These are phyloP conservation scores for Microtus richardsoni DNA, from an alignment of 2,113 vertebrate genomes.

Conservation along the genomic window DNA sequence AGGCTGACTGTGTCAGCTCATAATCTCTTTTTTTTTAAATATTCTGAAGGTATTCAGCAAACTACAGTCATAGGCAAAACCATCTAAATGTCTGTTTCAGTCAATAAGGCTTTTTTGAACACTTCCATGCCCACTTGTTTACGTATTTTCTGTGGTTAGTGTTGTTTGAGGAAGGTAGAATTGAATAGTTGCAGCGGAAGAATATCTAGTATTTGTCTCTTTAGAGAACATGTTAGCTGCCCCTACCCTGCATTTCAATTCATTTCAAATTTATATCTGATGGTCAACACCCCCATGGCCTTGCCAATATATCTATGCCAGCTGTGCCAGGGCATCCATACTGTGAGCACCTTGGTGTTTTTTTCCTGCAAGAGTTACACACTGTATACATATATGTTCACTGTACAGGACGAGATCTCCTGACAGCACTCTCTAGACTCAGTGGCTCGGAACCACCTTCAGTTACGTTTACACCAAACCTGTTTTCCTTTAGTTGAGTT, in stretches of 20 bases:
- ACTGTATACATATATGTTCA: neutral
- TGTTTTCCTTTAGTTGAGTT: neutral
- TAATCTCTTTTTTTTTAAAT: neutral
- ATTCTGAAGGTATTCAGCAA: neutral
- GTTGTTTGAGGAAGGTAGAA: neutral
- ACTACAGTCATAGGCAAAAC: neutral
- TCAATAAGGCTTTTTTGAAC: neutral
- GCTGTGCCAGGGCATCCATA: neutral
- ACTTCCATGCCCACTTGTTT: neutral
- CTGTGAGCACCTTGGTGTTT: neutral
- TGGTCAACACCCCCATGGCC: neutral
- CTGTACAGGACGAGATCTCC: neutral
- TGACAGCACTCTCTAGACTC: accelerated
- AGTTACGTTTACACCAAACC: neutral
- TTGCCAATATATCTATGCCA: neutral
- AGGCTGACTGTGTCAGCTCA: neutral
- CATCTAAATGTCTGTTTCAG: neutral
- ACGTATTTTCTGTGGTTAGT: neutral
- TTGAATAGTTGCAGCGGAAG: neutral
- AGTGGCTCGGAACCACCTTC: neutral
- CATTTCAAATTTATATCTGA: neutral
- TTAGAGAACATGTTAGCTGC: neutral
- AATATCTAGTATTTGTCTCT: neutral
- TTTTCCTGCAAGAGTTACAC: neutral
- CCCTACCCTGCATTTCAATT: neutral